Conservation (phyloP, 2,113 vertebrate genomes). For the Sigmodon hispidus region DNA sequence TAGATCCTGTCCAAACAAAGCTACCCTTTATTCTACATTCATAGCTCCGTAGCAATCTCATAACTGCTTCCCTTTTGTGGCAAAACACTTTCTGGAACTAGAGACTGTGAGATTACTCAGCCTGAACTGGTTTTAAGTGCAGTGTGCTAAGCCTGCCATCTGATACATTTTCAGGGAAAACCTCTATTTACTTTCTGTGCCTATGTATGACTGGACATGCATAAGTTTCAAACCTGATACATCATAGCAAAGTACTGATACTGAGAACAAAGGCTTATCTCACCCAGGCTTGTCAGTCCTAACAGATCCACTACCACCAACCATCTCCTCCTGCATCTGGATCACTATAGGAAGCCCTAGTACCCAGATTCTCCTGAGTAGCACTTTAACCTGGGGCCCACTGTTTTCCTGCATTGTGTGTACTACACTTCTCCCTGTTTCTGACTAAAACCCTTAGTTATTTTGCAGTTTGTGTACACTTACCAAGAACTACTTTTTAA, state of each 20-base stretch:
- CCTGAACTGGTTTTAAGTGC: neutral
- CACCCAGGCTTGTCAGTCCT: too few relatives aligned
- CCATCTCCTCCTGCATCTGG: neutral
- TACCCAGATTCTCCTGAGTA: too few relatives aligned
- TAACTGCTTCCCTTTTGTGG: neutral
- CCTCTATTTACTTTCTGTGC: neutral
- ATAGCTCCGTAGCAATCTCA: neutral
- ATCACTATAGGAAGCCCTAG: neutral
- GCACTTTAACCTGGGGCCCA: neutral
- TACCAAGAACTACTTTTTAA: neutral
- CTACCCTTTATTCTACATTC: neutral
- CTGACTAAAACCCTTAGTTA: neutral
- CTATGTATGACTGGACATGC: neutral
- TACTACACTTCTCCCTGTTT: too few relatives aligned
- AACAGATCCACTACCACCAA: neutral
- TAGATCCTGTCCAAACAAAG: neutral
- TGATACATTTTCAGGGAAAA: neutral
- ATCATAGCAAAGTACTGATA: neutral
- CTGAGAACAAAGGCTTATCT: neutral
- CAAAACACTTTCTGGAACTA: neutral
- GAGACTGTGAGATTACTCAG: neutral
- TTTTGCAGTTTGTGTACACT: neutral
- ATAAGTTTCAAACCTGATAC: neutral
- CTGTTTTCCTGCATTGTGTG: neutral
- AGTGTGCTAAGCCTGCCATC: too few relatives aligned